Evolutionary conservation across 1,140 invertebrate genomes (phyloP).

Genomic region (Rhyzopertha dominica): DNA sequence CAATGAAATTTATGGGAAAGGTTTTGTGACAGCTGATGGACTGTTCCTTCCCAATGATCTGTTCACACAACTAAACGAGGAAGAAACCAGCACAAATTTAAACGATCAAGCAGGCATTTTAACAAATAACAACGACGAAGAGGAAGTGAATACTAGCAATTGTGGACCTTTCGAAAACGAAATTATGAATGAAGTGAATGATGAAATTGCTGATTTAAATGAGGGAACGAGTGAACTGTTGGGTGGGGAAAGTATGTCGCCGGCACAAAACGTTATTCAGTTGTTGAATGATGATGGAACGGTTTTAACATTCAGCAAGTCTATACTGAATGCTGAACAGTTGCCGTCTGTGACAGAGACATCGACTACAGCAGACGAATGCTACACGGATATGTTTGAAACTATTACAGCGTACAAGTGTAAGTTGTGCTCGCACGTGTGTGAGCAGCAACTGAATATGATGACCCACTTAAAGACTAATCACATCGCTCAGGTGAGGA

Average conservation of each 20-base stretch:
- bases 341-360: slow-evolving; percentile 1
- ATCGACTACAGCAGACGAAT: not conserved
- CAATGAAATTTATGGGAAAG: slow-evolving; percentile 12
- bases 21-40: slow-evolving; percentile 15
- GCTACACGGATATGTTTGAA: slow-evolving; percentile 13
- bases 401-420: slow-evolving; percentile 33
- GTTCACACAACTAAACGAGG: slow-evolving; percentile 12
- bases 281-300: slow-evolving; percentile 25
- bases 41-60: slow-evolving; percentile 16
- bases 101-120: slow-evolving; percentile 5
- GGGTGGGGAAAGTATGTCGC: slow-evolving; percentile 4
- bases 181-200: slow-evolving; percentile 5
- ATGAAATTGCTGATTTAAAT: slow-evolving; percentile 10
- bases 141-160: slow-evolving; percentile 8
- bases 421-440: slow-evolving; percentile 29
- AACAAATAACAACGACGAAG: not conserved
- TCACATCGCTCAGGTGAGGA: slow-evolving; percentile 20
- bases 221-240: slow-evolving; percentile 4
- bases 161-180: slow-evolving; percentile 5
- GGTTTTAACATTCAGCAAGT: slow-evolving; percentile 20
- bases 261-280: slow-evolving; percentile 22
- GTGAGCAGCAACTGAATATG: slow-evolving; percentile 23
- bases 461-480: slow-evolving; percentile 25
- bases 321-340: slow-evolving; percentile 6
- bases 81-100: slow-evolving; percentile 1